A percentile compares a stretch with the other conserved stretches of the same genome.
Conservation (phyloP, 2,888 invertebrate species). For the Drosophila engyochracea region DNA sequence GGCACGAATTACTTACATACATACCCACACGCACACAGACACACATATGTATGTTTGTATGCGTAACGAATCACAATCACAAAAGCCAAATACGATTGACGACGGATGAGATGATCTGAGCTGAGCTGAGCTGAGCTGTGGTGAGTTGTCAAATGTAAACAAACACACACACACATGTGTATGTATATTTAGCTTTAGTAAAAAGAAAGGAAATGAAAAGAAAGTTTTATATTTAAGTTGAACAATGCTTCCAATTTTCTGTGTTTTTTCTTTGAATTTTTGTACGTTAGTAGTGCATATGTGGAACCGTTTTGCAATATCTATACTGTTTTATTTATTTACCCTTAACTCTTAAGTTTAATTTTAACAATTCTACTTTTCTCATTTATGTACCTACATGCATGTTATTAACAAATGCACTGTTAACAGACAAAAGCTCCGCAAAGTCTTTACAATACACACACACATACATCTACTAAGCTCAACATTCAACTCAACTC, state of each 20-base stretch:
- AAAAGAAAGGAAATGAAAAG: conserved; percentile 18
- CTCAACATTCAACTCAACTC: neutral
- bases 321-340: conserved; percentile 54
- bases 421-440: neutral
- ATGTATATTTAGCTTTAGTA: conserved; percentile 34
- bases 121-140: conserved; percentile 1
- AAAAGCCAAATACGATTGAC: conserved; percentile 5
- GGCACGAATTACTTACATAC: neutral
- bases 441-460: conserved; percentile 6
- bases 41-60: neutral
- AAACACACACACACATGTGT: conserved; percentile 3
- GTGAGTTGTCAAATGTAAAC: neutral
- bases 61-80: neutral
- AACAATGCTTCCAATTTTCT: conserved; percentile 67
- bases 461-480: neutral
- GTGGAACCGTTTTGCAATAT: conserved; percentile 62
- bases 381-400: conserved; percentile 8
- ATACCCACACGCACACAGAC: neutral
- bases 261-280: conserved; percentile 51
- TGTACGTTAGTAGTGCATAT: conserved; percentile 32
- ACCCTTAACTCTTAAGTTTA: conserved; percentile 29
- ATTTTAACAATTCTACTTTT: neutral
- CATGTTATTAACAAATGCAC: neutral
- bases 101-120: neutral
- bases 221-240: conserved; percentile 32